Evolutionary conservation across 2,888 invertebrate species (phyloP), one percentile per base, ranked within the genome.

Genomic region (Drosophila macrospina): DNA sequence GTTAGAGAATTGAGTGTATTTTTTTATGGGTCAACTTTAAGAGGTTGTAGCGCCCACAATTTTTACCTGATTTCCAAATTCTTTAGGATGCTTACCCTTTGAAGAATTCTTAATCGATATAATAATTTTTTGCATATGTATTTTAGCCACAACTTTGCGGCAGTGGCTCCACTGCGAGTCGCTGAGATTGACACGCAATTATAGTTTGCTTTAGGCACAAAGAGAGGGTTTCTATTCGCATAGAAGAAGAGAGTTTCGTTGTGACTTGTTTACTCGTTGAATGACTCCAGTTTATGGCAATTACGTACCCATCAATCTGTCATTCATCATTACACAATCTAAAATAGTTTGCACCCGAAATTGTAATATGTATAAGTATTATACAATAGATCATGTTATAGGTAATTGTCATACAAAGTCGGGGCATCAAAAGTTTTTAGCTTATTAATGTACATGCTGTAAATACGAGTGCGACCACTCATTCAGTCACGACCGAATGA

Each of bases 321-420:
- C 11, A 41, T 56, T 54, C 45, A 50, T 41, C 52, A 52, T 48
- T 69, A 76, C 71, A 71, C 59, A 47, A 34, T 24, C 36, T 56
- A 56, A 36, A 52, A 28, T 57, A 65, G 51, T 66, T 76, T 76
- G 66, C 44, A 74, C 60, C 30, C 56, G 13, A 76, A 45, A 42
- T 20, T 52, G 36, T 30, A 37, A 50, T 41, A 50, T 56, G 3
- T 20, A 20, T 20, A 2, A 20, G 1, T 20, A 3, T 20, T 20
- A 20, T 20, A 20, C 20, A 20, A 20, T 20, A 20, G 20, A 1
- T 66, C 54, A 15, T 28, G 32, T 51, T 39, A 26, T 45, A 47
- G 30, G 28, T 39, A 59, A 42, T 34, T 48, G 39, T 28, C 34
- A 2, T 47, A 39, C n/a, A n/a, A 13, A 30, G 57, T 64, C 75